phyloP scores from a whole-genome alignment of 2,888 invertebrate genomes.

The Alloscopus bannaensis region DNA sequence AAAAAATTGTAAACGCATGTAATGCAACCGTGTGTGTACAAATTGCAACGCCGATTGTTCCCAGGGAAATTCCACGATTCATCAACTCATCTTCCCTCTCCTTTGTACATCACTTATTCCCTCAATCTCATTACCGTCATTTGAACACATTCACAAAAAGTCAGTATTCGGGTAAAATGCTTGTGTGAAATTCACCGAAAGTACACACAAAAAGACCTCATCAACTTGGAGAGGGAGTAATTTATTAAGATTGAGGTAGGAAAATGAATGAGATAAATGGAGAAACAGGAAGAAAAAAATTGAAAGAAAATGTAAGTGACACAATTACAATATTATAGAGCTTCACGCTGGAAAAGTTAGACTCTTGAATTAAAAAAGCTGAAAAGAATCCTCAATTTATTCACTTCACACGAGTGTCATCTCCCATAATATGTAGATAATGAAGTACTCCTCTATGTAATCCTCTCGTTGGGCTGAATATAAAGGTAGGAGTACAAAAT shows the following conservation, averaged over 20 bases:
- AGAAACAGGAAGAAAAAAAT: too few relatives aligned
- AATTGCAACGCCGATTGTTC: too few relatives aligned
- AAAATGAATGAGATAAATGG: neutral
- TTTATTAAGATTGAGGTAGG: slow-evolving; percentile 1
- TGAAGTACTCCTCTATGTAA: too few relatives aligned
- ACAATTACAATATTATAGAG: too few relatives aligned
- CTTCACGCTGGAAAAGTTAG: neutral
- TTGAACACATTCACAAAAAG: too few relatives aligned
- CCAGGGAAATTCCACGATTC: slow-evolving; percentile 36
- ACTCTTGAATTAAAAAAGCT: too few relatives aligned
- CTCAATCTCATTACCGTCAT: slow-evolving; percentile 47
- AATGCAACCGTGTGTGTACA: slow-evolving; percentile 15
- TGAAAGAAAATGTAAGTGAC: neutral
- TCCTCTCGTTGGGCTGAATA: too few relatives aligned
- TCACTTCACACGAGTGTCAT: too few relatives aligned
- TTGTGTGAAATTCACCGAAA: neutral
- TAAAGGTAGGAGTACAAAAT: too few relatives aligned
- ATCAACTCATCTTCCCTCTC: slow-evolving; percentile 26
- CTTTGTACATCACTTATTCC: slow-evolving; percentile 28
- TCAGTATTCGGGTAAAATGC: neutral
- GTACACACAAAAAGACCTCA: slow-evolving; percentile 1
- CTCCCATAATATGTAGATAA: too few relatives aligned
- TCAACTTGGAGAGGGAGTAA: neutral
- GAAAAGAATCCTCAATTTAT: too few relatives aligned
- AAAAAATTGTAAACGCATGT: slow-evolving; percentile 43